Conservation (phyloP, 2,113 vertebrate species). For the Orycteropus afer region DNA sequence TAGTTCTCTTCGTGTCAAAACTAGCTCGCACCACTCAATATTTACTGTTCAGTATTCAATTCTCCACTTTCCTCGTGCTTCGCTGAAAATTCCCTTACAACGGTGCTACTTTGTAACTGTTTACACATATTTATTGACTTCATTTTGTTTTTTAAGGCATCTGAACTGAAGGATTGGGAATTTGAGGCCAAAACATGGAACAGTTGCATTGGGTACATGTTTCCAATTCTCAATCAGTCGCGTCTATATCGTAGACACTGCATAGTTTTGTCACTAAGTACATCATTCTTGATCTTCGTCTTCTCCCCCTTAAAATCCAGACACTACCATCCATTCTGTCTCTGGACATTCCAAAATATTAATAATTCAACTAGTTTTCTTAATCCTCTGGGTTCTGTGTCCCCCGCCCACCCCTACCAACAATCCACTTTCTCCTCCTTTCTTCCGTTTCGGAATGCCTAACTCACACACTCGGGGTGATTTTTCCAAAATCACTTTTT, state of each 20-base stretch:
- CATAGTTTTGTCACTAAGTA: slow-evolving; percentile 2
- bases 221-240: slow-evolving; percentile 20
- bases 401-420: neutral
- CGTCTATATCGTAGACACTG: neutral
- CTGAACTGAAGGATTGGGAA: neutral
- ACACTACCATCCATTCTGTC: slow-evolving; percentile 32
- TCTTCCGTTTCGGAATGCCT: slow-evolving; percentile 24
- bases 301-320: neutral
- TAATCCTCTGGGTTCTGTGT: neutral
- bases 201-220: slow-evolving; percentile 3
- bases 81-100: neutral
- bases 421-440: neutral
- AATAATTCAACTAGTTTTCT: slow-evolving; percentile 24
- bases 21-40: neutral
- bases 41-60: neutral
- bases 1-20: slow-evolving; percentile 44
- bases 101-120: neutral
- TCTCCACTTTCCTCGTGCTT: neutral
- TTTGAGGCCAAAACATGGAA: slow-evolving; percentile 21
- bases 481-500: slow-evolving; percentile 34
- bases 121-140: slow-evolving; percentile 14
- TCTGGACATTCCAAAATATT: slow-evolving; percentile 46
- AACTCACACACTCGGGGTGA: slow-evolving; percentile 40
- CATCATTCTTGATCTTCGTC: neutral
- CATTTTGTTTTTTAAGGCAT: slow-evolving; percentile 44